These are phyloP conservation scores for Galerucella calmariensis DNA, from an alignment of 2,888 invertebrate species.

Conservation along the genomic window DNA sequence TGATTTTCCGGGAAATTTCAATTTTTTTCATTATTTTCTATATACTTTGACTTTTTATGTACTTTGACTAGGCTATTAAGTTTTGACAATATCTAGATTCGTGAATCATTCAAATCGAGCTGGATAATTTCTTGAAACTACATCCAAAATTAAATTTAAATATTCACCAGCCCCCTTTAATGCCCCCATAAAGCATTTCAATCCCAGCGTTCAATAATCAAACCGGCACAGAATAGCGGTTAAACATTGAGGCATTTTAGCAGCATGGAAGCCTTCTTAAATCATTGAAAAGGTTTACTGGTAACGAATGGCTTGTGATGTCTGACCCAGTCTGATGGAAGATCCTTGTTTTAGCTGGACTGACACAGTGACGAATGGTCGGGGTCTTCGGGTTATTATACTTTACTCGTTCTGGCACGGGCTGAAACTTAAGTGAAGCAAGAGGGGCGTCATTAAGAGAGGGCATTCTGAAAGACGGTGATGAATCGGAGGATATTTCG, in stretches of 20 bases:
- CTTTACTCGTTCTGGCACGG: constrained; percentile 47
- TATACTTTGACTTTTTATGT: no score
- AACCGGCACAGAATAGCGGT: not conserved
- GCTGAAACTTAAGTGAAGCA: constrained; percentile 26
- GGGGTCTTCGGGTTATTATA: constrained; percentile 54
- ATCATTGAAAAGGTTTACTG: constrained; percentile 34
- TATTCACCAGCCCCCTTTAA: not conserved
- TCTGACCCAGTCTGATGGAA: constrained; percentile 54
- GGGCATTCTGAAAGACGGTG: constrained; percentile 20
- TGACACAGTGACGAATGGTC: constrained; percentile 58
- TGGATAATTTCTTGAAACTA: no score
- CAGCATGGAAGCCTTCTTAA: constrained; percentile 26
- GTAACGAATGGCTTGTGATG: constrained; percentile 24
- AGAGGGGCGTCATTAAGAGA: constrained; percentile 18
- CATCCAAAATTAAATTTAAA: not conserved
- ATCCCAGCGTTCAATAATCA: constrained; percentile 29
- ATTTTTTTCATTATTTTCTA: no score
- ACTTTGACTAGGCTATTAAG: no score
- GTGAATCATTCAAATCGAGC: not conserved
- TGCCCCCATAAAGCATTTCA: not conserved
- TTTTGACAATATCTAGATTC: no score
- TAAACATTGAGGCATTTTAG: constrained; percentile 5
- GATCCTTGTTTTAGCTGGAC: constrained; percentile 55
- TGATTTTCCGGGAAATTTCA: no score
- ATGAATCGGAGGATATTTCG: constrained; percentile 11